Evolutionary conservation across 2,888 invertebrate genomes (phyloP), one percentile per base, ranked within the genome.

Genomic region (Nomada hirtipes): DNA sequence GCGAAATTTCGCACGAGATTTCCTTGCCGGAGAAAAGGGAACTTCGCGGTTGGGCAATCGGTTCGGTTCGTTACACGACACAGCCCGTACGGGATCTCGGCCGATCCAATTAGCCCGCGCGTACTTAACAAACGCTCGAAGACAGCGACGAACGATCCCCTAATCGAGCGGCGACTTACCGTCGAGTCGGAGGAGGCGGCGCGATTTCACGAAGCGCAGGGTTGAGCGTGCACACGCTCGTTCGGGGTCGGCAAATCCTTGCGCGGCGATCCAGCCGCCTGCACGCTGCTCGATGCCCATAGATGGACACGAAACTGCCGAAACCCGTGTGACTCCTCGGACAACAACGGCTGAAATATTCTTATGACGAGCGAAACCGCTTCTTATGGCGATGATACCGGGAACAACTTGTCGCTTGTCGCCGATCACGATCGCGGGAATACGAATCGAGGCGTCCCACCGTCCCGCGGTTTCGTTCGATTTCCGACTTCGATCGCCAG

Each of bases 221-320:
- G 74, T 57, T 63, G 61, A 68, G 47, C 50, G 36, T 26, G 70
- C 18, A 2, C 23, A 23, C 26, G 44, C 53, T 10, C 10, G 47
- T 55, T 67, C 64, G 75, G 78, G 75, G 55, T 72, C 78, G 64
- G 63, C 71, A n/a, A 78, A 82, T 75, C 65, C 68, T 72, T 59
- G 71, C 69, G 36, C 47, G 73, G n/a, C 53, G 23, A 52, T 60
- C 55, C 60, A 23, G 59, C 10, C 52, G 42, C 9, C 42, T 4
- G 65, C 29, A 47, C 52, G 50, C 76, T 36, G 57, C 61, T n/a
- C 53, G 71, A 63, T 82, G 64, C 10, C 83, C 79, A 50, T 79
- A 82, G 77, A 84, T 70, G 79, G 83, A 23, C 82, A 75, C 71
- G 78, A 74, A 69, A 75, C 82, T 64, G 83, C 79, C 83, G 78